Conservation (phyloP, 2,113 vertebrate genomes). For the Arvicanthis niloticus region DNA sequence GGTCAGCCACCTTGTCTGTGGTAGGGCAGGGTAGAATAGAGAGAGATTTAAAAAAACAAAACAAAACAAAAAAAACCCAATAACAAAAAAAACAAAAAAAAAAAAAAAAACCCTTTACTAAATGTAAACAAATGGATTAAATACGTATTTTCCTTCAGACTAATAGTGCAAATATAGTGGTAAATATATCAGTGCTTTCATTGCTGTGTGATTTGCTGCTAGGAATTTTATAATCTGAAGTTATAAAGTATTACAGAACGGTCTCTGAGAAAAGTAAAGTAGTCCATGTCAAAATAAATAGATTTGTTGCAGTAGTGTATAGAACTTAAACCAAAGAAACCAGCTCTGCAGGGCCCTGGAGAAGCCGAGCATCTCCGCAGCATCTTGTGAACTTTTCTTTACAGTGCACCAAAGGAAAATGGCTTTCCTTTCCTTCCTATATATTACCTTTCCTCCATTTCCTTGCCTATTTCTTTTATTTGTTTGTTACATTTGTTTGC, state of each 20-base stretch:
- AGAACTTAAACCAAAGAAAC: constrained; percentile 12
- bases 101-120: not conserved
- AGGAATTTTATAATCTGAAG: constrained; percentile 29
- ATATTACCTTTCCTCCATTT: not conserved
- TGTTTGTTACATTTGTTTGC: not conserved
- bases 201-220: not conserved
- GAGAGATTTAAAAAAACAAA: not conserved
- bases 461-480: not conserved
- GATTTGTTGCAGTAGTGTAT: not conserved
- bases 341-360: not conserved
- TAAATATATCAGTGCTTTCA: constrained; percentile 31
- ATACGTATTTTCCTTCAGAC: constrained; percentile 36
- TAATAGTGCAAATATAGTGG: not conserved
- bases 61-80: not conserved
- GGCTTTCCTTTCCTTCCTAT: not conserved
- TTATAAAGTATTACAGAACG: not conserved
- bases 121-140: not conserved
- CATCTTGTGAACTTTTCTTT: not conserved
- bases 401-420: constrained; percentile 17
- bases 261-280: constrained; percentile 40
- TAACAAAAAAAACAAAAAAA: not conserved
- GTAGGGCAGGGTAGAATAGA: not conserved
- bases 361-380: not conserved
- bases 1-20: not conserved
- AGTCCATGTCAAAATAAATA: constrained; percentile 6